Conservation (phyloP, 2,888 invertebrate genomes). For the Acanthococcus lagerstroemiae region DNA sequence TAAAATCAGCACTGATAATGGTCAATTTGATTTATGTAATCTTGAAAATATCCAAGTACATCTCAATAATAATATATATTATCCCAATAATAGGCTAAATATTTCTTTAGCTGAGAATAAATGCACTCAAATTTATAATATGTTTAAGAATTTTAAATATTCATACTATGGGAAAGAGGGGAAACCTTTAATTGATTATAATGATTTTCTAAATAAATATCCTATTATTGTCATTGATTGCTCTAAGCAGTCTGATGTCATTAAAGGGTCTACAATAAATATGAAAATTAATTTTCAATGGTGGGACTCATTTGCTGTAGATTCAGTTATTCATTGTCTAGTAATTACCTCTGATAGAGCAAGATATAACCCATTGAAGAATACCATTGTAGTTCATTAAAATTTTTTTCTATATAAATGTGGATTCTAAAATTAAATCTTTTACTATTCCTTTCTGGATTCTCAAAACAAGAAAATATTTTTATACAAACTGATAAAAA, state of each 20-base stretch:
- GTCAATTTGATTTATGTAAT: slow-evolving; percentile 17
- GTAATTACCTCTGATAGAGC: slow-evolving; percentile 13
- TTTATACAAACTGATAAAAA: background rate
- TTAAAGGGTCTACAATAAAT: slow-evolving; percentile 14
- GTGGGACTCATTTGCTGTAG: slow-evolving; percentile 10
- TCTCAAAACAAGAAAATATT: background rate
- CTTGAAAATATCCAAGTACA: slow-evolving; percentile 20
- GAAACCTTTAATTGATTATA: slow-evolving; percentile 22
- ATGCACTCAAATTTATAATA: slow-evolving; percentile 11
- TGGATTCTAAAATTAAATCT: background rate
- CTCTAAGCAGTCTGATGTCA: slow-evolving; percentile 14
- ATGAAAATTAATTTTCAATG: slow-evolving; percentile 18
- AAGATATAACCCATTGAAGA: slow-evolving; percentile 20
- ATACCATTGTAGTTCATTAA: slow-evolving; percentile 17
- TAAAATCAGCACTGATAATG: slow-evolving; percentile 14
- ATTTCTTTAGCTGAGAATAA: slow-evolving; percentile 1
- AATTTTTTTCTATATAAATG: slow-evolving; percentile 1
- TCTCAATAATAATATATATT: slow-evolving; percentile 9
- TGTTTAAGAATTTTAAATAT: slow-evolving; percentile 21
- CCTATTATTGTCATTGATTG: slow-evolving; percentile 6
- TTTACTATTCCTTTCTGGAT: background rate
- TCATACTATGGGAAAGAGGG: slow-evolving; percentile 15
- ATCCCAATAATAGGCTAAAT: slow-evolving; percentile 11
- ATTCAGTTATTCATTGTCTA: slow-evolving; percentile 4
- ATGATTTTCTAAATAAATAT: slow-evolving; percentile 18